Evolutionary conservation across 1,140 invertebrate genomes (phyloP), one percentile per base, ranked within the genome.

Genomic region (Thrips palmi): DNA sequence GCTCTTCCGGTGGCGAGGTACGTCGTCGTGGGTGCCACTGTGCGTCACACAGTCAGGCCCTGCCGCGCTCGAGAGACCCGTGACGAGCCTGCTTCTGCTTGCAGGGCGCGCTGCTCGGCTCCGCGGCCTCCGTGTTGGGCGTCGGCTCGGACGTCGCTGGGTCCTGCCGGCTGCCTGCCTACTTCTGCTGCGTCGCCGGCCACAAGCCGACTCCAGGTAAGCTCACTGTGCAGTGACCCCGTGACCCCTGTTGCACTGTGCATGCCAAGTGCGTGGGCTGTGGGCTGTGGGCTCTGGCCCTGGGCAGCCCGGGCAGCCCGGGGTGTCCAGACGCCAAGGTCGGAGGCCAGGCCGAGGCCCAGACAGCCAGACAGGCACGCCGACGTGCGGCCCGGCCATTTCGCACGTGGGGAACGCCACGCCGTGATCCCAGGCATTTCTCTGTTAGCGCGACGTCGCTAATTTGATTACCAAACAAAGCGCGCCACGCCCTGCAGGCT

Each of bases 71-170:
- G 23, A 21, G 6, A 20, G 8, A 24, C 10, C 10, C 33, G 23
- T 22, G 19, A 12, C 7, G 5, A 6, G 22, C 21, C 12, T 6
- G 11, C 35, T 11, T 20, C 33, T 10, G 28, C 18, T 53, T 50
- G 2, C 43, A 79, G 74, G 70, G 58, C 0, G 71, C 76, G 1
- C 45, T 85, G 1, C 53, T 85, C 10, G 71, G 70, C 3, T 54
- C 73, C 29, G 83, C 69, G 11, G 82, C 74, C 11, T 75, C 81
- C 0, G 52, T 79, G 0, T 65, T 89, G 32, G 84, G 86, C 21
- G 58, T 94, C 22, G 83, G 83, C 6, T 84, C 83, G 0, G 88
- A 94, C 55, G 71, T 92, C 39, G 79, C 73, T 8, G 74, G 88
- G 7, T 89, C 84, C 10, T 80, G 93, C 42, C 67, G 87, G 19